Evolutionary conservation across 2,888 invertebrate species (phyloP).

Genomic region (Drosophila cracens): DNA sequence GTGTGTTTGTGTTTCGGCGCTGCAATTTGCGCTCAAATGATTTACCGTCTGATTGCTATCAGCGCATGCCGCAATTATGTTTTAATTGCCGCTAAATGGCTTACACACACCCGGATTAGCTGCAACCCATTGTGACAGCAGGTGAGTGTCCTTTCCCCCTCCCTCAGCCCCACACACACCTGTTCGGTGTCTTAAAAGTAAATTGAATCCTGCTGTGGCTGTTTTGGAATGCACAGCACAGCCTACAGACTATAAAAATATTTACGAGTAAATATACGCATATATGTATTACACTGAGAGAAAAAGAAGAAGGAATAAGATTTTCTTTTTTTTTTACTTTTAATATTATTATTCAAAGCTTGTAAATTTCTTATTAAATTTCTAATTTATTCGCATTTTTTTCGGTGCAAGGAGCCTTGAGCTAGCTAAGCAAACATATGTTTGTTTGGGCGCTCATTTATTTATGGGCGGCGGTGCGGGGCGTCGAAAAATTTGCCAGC

Average conservation of each 20-base stretch:
- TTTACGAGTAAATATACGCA: slow-evolving; percentile 69
- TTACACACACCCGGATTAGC: slow-evolving; percentile 75
- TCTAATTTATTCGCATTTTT: background rate
- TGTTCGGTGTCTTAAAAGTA: slow-evolving; percentile 34
- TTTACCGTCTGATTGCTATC: slow-evolving; percentile 71
- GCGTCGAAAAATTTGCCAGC: slow-evolving; percentile 72
- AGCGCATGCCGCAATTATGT: slow-evolving; percentile 74
- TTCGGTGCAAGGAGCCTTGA: background rate
- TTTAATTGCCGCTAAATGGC: slow-evolving; percentile 77
- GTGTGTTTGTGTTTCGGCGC: slow-evolving; percentile 29
- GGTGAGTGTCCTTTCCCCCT: slow-evolving; percentile 41
- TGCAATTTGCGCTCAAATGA: slow-evolving; percentile 64
- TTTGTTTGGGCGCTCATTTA: slow-evolving; percentile 57
- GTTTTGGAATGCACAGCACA: slow-evolving; percentile 34
- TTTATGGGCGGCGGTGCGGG: slow-evolving; percentile 47
- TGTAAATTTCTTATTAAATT: background rate
- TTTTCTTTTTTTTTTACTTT: background rate
- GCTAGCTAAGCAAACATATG: slow-evolving; percentile 65
- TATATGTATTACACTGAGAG: slow-evolving; percentile 53
- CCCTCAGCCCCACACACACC: background rate
- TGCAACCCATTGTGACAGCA: slow-evolving; percentile 38
- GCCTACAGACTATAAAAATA: slow-evolving; percentile 76
- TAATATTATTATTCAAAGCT: background rate
- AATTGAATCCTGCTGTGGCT: slow-evolving; percentile 57
- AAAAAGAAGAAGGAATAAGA: no score